Conservation (phyloP, 2,797 vertebrate species). For the Rhinatrema bivittatum region DNA sequence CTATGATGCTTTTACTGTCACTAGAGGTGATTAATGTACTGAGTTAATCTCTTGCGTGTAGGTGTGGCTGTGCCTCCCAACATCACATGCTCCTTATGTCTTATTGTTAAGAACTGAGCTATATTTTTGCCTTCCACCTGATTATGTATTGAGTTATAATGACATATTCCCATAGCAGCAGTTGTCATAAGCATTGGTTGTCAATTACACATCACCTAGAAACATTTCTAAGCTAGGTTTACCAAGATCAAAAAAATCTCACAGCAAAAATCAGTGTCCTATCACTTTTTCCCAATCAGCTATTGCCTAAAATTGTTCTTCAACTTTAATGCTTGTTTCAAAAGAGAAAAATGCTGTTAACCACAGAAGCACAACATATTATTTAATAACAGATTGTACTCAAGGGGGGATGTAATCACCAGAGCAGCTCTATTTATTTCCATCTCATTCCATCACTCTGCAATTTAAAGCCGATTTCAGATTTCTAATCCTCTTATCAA, state of each 20-base stretch:
- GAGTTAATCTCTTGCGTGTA: too few species aligned
- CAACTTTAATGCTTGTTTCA: slow-evolving; percentile 1
- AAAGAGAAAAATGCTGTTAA: neutral
- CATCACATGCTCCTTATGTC: too few species aligned
- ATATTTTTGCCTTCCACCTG: too few species aligned
- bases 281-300: neutral
- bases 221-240: neutral
- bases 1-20: too few species aligned
- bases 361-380: slow-evolving; percentile 1
- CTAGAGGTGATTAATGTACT: too few species aligned
- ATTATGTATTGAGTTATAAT: too few species aligned
- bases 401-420: slow-evolving; percentile 12
- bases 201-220: neutral
- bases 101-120: too few species aligned
- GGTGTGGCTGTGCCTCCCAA: too few species aligned
- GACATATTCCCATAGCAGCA: too few species aligned
- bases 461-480: slow-evolving; percentile 31
- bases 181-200: too few species aligned
- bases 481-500: slow-evolving; percentile 30
- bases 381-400: slow-evolving; percentile 17
- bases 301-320: neutral
- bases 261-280: neutral
- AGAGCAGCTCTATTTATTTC: slow-evolving; percentile 15
- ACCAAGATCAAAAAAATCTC: accelerated
- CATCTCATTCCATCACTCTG: slow-evolving; percentile 12